A percentile compares a stretch with the other conserved stretches of the same genome.
phyloP scores from a whole-genome alignment of 2,113 vertebrate genomes.

The Varanus komodoensis region DNA sequence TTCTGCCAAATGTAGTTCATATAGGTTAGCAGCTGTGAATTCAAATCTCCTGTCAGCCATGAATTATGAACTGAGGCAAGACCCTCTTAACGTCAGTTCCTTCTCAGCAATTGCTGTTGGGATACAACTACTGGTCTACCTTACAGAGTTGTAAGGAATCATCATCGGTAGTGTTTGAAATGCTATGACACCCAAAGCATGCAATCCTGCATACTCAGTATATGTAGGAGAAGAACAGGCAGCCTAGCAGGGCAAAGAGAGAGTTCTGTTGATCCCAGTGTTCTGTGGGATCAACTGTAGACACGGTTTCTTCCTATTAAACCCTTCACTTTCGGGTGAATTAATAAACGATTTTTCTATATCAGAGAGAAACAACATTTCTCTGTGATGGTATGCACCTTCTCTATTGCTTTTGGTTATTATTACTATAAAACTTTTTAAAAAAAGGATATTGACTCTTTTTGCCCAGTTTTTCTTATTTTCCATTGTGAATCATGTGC shows the following conservation, averaged over 20 bases:
- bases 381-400: neutral
- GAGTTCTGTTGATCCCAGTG: too few relatives aligned
- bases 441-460: neutral
- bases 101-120: neutral
- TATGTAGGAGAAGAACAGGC: too few relatives aligned
- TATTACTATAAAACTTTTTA: neutral
- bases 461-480: slow-evolving; percentile 51
- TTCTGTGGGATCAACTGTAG: neutral
- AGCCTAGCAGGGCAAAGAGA: too few relatives aligned
- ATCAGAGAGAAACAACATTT: neutral
- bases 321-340: neutral
- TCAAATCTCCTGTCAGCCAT: neutral
- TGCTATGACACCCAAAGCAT: neutral
- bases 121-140: neutral
- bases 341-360: neutral
- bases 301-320: neutral
- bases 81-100: neutral
- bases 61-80: neutral
- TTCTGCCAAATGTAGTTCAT: neutral
- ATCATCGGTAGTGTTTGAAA: neutral
- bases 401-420: neutral
- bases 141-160: neutral
- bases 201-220: neutral
- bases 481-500: slow-evolving; percentile 74
- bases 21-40: neutral